Conservation (phyloP, 2,888 invertebrate species). For the Ochropacha duplaris region DNA sequence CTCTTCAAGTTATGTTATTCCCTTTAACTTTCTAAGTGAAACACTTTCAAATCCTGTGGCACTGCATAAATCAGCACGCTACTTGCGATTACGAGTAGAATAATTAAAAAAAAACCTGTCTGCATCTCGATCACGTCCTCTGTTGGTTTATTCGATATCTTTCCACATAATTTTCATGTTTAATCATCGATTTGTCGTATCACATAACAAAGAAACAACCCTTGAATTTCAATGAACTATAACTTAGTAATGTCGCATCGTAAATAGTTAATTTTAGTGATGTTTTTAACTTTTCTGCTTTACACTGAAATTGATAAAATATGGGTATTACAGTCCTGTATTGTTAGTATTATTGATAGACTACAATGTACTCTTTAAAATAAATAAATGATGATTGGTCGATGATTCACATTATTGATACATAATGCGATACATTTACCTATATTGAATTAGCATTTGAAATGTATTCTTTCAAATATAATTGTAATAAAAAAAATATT, state of each 20-base stretch:
- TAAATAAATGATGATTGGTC: too few relatives aligned
- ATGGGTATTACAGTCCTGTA: too few relatives aligned
- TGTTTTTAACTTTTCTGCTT: not conserved
- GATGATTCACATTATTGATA: too few relatives aligned
- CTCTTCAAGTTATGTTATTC: conserved; percentile 2
- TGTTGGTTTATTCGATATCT: not conserved
- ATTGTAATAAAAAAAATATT: too few relatives aligned
- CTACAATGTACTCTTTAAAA: too few relatives aligned
- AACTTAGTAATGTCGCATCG: not conserved
- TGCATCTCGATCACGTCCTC: not conserved
- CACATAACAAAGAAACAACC: not conserved
- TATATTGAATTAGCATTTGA: too few relatives aligned
- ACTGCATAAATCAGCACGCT: not conserved
- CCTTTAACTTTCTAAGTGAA: conserved; percentile 8
- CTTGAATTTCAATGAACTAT: not conserved
- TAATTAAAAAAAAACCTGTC: not conserved
- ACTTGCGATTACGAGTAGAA: not conserved
- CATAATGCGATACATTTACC: too few relatives aligned
- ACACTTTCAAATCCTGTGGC: not conserved
- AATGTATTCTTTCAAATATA: too few relatives aligned
- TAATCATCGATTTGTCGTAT: not conserved
- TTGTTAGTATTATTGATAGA: too few relatives aligned
- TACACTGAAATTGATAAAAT: not conserved
- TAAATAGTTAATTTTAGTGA: not conserved
- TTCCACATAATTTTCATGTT: not conserved